These are phyloP conservation scores for Arctocebus calabarensis DNA, from an alignment of 2,797 vertebrate species.

Conservation along the genomic window DNA sequence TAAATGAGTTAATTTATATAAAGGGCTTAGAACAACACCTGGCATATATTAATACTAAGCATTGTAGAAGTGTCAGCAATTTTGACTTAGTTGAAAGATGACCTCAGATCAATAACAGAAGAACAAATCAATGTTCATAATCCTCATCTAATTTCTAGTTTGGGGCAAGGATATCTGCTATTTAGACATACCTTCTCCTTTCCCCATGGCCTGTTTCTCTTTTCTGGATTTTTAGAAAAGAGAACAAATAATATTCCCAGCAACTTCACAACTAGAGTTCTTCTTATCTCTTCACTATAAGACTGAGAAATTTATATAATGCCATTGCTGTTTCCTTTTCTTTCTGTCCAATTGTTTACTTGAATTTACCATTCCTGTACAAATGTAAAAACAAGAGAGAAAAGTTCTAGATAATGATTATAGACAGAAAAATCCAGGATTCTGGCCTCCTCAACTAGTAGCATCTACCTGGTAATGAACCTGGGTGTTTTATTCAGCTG, in stretches of 20 bases:
- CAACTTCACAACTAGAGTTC: background rate
- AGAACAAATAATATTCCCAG: background rate
- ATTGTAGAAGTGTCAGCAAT: background rate
- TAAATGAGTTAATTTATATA: slow-evolving; percentile 15
- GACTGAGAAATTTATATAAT: background rate
- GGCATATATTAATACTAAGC: background rate
- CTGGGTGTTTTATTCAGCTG: background rate
- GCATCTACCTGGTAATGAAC: background rate
- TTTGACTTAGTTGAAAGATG: background rate
- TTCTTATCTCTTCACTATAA: background rate
- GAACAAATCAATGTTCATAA: background rate
- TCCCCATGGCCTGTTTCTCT: no score
- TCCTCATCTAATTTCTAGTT: background rate
- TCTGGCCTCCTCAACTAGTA: background rate
- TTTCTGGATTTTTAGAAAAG: background rate
- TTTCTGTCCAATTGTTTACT: background rate
- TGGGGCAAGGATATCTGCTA: background rate
- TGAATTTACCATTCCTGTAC: background rate
- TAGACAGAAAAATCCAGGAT: background rate
- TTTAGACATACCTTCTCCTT: background rate
- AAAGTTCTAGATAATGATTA: background rate
- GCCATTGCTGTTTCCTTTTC: background rate
- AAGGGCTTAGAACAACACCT: background rate
- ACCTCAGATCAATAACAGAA: background rate
- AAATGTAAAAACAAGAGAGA: background rate